Conservation (phyloP, 2,888 invertebrate genomes). For the Helobdella robusta region DNA sequence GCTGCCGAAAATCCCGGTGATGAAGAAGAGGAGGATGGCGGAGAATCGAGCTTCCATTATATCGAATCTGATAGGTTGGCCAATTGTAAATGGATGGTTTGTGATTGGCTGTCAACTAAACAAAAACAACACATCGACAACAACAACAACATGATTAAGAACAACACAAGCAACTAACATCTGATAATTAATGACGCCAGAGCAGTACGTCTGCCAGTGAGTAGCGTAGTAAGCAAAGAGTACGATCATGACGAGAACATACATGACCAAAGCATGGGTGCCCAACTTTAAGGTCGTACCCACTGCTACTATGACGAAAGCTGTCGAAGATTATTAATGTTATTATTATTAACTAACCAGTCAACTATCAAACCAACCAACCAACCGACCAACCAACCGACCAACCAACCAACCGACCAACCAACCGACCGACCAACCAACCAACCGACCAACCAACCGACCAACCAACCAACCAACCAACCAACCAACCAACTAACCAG, state of each 20-base stretch:
- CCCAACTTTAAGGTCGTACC: constrained; percentile 88
- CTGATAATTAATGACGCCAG: constrained; percentile 58
- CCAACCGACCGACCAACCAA: too few relatives aligned
- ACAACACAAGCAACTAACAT: not conserved
- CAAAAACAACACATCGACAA: not conserved
- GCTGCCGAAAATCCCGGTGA: constrained; percentile 77
- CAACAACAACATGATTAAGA: not conserved
- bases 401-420: too few relatives aligned
- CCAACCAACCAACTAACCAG: too few relatives aligned
- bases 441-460: too few relatives aligned
- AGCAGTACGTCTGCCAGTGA: constrained; percentile 99
- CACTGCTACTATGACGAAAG: constrained; percentile 91
- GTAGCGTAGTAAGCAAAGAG: constrained; percentile 94
- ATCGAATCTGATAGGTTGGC: constrained; percentile 60
- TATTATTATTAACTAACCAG: too few relatives aligned
- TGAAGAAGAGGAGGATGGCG: constrained; percentile 75
- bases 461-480: too few relatives aligned
- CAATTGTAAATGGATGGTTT: not conserved
- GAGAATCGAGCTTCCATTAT: constrained; percentile 95
- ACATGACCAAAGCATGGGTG: constrained; percentile 81
- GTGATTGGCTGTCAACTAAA: not conserved
- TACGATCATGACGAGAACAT: constrained; percentile 87
- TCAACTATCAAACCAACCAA: too few relatives aligned
- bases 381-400: too few relatives aligned
- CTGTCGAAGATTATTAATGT: constrained; percentile 52